Base-by-base conservation (phyloP, 2,113 vertebrate species). In the Casuarius casuarius region DNA sequence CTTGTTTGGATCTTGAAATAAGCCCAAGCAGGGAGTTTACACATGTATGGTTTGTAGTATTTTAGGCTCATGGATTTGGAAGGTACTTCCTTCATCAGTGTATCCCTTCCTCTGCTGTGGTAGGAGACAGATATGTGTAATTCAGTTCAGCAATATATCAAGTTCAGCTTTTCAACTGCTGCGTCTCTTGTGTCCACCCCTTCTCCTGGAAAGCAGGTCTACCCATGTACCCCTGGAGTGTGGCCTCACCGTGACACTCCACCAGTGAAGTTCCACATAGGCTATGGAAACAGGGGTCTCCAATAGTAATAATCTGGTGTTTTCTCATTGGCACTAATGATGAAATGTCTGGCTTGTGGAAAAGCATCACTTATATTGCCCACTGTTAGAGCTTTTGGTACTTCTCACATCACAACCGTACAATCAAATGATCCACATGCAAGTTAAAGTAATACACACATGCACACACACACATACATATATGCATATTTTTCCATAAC, bases 1-100 rank as follows among this genome's bases (percentile, higher is more conserved):
- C 63, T 79, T 87, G 44, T 87, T 81, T 81, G 79, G 68, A 86
- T 92, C 71, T 89, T 87, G 77, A 91, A 87, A 89, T 46, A 73
- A 87, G 49, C 21, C n/a, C 21, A 56, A 84, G 87, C 35, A 59
- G 40, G 31, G 74, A 54, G 51, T 62, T 92, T 22, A 25, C 75
- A 48, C 66, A 56, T 1, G n/a, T 79, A 63, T 35, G 40, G 49
- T 51, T 76, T 76, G 51, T 51, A 73, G 89, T 21, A 35, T 82
- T 87, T 91, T 31, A 90, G 68, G 68, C 28, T 49, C 25, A 7
- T 1, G 15, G 63, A 16, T 18, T 42, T 86, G 83, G 63, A 67
- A 77, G 33, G 33, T 76, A 58, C 72, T 80, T 66, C 40, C 28
- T 66, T 71, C 54, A 33, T n/a, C 3, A 2, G 26, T 26, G n/a